phyloP scores from a whole-genome alignment of 1,140 invertebrate species.

The Drosophila equinoxialis region DNA sequence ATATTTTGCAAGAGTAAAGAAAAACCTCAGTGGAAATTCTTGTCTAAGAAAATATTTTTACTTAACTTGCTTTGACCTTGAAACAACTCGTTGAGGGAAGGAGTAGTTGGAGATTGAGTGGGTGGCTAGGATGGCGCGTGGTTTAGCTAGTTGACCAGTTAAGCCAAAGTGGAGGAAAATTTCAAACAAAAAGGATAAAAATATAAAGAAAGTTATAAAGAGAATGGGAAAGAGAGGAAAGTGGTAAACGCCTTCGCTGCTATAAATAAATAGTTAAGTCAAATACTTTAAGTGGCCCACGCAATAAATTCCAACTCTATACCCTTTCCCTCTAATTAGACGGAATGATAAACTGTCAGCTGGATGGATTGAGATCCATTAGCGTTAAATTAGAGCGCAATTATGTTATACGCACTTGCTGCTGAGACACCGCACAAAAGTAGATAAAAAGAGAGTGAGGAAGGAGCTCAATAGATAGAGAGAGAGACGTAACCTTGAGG shows the following conservation, averaged over 20 bases:
- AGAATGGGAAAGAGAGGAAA: background rate
- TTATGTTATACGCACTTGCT: conserved; percentile 49
- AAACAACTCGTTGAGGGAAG: background rate
- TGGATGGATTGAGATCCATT: conserved; percentile 72
- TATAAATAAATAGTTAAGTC: conserved; percentile 18
- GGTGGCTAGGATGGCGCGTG: too few species aligned
- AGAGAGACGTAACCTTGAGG: background rate
- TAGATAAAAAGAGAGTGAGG: conserved; percentile 25
- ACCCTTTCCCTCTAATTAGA: conserved; percentile 28
- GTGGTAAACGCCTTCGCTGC: conserved; percentile 2
- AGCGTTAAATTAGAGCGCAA: conserved; percentile 78
- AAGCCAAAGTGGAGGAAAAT: background rate
- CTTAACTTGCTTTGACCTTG: conserved; percentile 2
- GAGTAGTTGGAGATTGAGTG: too few species aligned
- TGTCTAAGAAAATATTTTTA: background rate
- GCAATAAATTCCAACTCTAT: conserved; percentile 20
- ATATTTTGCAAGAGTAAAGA: background rate
- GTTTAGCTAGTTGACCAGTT: background rate
- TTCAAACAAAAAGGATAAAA: conserved; percentile 12
- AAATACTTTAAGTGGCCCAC: conserved; percentile 29
- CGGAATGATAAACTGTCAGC: conserved; percentile 64
- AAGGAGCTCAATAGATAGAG: conserved; percentile 29
- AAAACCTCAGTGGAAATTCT: conserved; percentile 11
- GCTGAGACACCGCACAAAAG: conserved; percentile 37
- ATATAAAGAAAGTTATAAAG: background rate